Evolutionary conservation across 2,797 vertebrate genomes (phyloP), one percentile per base, ranked within the genome.

Genomic region (Synaphobranchus kaupii): DNA sequence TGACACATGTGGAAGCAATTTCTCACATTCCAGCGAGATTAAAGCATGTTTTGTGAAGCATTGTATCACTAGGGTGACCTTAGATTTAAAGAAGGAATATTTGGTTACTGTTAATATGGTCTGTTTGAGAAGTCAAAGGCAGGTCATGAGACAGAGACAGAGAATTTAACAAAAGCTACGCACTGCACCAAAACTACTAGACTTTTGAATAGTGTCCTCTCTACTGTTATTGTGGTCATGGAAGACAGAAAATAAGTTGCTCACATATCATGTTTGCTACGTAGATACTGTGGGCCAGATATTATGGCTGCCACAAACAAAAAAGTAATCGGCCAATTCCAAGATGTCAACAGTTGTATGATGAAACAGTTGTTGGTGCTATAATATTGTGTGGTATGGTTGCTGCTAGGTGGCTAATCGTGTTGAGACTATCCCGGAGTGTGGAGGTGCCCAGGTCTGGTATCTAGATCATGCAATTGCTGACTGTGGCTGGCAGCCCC

Each of bases 11-110:
- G 78, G 78, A 81, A 81, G 7, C 47, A 81, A 50, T 81, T 81
- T 81, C 78, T 50, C 47, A 48, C 78, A 81, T 81, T 81, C 78
- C 78, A n/a, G 78, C 25, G 6, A 81, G 78, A 48, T 81, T 81
- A 81, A 81, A 81, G 78, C 78, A 81, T 81, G 78, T 81, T 81
- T 81, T 50, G 47, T 48, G 78, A 81, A 81, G 44, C 78, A n/a
- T n/a, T 81, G 78, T 81, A 50, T 50, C 48, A 81, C 44, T 81
- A 25, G 48, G 44, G 73, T 39, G 78, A 81, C 39, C n/a, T 81
- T 7, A 47, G 44, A 20, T 48, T 81, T 81, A 50, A 78, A 39
- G 31, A 78, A 81, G 44, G 76, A 22, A 80, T 80, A 81, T 81
- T 81, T 50, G 17, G 78, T 81, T 50, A 48, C 78, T 81, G 47